Base-by-base conservation (phyloP, 2,888 invertebrate species). In the Thecophora atra region DNA sequence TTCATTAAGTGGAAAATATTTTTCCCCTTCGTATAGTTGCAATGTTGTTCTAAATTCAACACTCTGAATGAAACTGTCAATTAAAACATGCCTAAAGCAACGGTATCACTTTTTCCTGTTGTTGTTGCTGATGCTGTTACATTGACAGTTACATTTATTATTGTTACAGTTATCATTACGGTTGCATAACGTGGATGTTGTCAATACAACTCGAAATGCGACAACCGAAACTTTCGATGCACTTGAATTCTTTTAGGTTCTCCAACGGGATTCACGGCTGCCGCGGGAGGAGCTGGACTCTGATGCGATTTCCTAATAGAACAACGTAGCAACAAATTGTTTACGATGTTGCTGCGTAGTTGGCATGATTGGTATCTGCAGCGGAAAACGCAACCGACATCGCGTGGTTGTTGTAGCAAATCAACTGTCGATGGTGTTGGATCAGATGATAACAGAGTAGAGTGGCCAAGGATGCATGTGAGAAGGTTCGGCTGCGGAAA, bases 241-340 rank as follows among this genome's bases (percentile, higher is more conserved):
- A 51, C n/a, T 51, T n/a, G 51, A 51, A n/a, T 51, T 51, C n/a
- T 51, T 51, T 51, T 51, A 51, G 6, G 15, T 51, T 51, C 51
- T 51, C 15, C 15, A 51, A n/a, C n/a, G 17, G 15, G 17, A n/a
- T 17, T 51, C 51, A 17, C 17, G 1, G 51, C 51, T 51, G 51
- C 13, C n/a, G 51, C 51, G 51, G 1, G 51, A 51, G 17, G n/a
- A 51, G 17, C 11, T 51, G 37, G 11, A 11, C 6, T 8, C 37
- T 37, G 37, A 37, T 37, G 37, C 37, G 37, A 37, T 37, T 37
- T 37, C 37, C 37, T 37, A 1, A 37, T 37, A 37, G 11, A 4
- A 30, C 30, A 37, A 37, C 37, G 11, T 2, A 37, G 11, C 37
- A 37, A 37, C 37, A 11, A 8, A 37, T 2, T 37, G 37, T 2